Evolutionary conservation across 1,140 invertebrate genomes (phyloP), one percentile per base, ranked within the genome.

Genomic region (Achatina immaculata): DNA sequence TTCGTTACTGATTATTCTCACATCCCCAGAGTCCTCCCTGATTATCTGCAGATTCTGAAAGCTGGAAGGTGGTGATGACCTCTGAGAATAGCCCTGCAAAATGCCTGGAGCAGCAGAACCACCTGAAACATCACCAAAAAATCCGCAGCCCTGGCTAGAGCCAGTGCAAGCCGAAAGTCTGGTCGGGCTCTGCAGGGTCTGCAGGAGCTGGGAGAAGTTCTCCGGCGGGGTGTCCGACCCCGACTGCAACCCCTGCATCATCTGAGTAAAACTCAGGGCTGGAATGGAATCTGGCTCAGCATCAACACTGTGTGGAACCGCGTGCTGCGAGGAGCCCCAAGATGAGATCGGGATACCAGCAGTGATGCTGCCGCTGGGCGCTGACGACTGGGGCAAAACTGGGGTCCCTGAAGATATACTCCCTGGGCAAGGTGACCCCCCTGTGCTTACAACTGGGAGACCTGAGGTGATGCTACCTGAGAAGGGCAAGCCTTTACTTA

Each of bases 1-100:
- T n/a, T 78, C 84, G 2, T 78, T 80, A 51, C 83, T 80, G 51
- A 55, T 82, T 40, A 83, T 82, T 51, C 82, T 76, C 40, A 81
- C 74, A 81, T 86, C 83, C 43, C 83, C 84, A 21, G 86, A 84
- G 83, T 92, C 92, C 88, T 97, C 96, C 88, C 95, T 95, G 66
- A 97, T 97, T 93, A 96, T 96, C 85, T 95, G 95, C 66, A 97
- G 91, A 83, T 95, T 92, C 73, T 94, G 75, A 94, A 93, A 90
- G 40, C 82, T 87, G 86, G 92, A 88, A 40, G 91, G 89, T 28
- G 87, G 78, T 74, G 85, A 66, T 4, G 81, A 72, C 0, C 84
- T 82, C 80, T 89, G 88, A 24, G 68, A 42, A 34, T 73, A 73
- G 36, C 48, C 48, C 43, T 73, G 71, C 24, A 73, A 43, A 38